A percentile compares a stretch with the other conserved stretches of the same genome.
phyloP scores from a whole-genome alignment of 2,797 vertebrate genomes.

The Lateolabrax maculatus region DNA sequence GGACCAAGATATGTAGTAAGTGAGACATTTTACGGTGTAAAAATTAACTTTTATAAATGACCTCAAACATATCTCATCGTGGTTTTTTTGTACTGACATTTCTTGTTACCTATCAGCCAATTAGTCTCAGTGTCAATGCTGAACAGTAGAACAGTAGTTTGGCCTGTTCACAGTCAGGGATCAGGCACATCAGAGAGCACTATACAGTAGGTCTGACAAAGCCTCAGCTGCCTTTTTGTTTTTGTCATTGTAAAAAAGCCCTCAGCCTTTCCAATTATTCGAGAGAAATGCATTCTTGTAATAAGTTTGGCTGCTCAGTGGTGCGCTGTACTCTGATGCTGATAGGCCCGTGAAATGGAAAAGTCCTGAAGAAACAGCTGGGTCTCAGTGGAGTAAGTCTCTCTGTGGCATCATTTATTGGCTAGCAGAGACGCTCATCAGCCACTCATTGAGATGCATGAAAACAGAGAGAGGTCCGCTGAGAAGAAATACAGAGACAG shows the following conservation, averaged over 20 bases:
- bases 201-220: not conserved
- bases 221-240: conserved; percentile 15
- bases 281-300: conserved; percentile 28
- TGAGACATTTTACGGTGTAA: too few relatives aligned
- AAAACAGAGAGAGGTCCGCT: conserved; percentile 5
- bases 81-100: too few relatives aligned
- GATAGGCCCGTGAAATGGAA: conserved; percentile 32
- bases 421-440: conserved; percentile 24
- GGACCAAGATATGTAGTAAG: too few relatives aligned
- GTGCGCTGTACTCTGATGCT: conserved; percentile 27
- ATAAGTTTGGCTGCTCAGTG: conserved; percentile 13
- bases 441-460: conserved; percentile 17
- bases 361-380: conserved; percentile 35
- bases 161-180: not conserved
- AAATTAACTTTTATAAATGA: not conserved
- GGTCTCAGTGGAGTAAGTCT: conserved; percentile 19
- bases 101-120: too few relatives aligned
- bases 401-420: conserved; percentile 35
- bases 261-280: conserved; percentile 18
- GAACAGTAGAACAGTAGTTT: too few relatives aligned
- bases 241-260: conserved; percentile 1
- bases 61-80: not conserved
- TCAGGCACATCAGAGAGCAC: not conserved
- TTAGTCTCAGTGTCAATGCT: too few relatives aligned
- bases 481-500: not conserved